Evolutionary conservation across 2,888 invertebrate genomes (phyloP), one percentile per base, ranked within the genome.

Genomic region (Heteromyza rotundicornis): DNA sequence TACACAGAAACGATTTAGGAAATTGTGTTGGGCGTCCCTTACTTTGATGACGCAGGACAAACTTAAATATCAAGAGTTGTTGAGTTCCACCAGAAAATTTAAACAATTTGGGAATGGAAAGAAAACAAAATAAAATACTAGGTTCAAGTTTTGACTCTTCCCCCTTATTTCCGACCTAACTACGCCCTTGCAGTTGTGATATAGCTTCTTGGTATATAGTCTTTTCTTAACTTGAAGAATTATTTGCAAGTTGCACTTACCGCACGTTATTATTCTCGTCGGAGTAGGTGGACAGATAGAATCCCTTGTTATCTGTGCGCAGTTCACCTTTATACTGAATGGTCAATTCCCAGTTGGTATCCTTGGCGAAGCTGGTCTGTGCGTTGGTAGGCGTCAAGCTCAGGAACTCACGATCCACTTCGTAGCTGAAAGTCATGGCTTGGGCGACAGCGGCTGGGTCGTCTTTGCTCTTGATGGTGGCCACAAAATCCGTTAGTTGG

Each of bases 231-330:
- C n/a, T n/a, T n/a, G n/a, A n/a, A n/a, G n/a, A n/a, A n/a, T 32
- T 32, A 32, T 8, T 8, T 8, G 12, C 12, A 32, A 12, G 32
- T 8, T 5, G 32, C 5, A 60, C 76, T 72, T 68, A 80, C 79
- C 72, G 73, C 24, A 14, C 60, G 0, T 35, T 64, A n/a, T 75
- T 73, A 0, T 59, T 23, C 2, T 75, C 66, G n/a, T 72, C 67
- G 8, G 62, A 50, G 58, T 87, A 89, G 0, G 83, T 85, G 2
- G 89, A 89, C 1, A 87, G 77, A 66, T 89, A 89, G 57, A 91
- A 86, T 20, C 90, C 91, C 35, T 87, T 87, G 80, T 90, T 86
- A 60, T 89, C 87, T 14, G 84, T 84, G 50, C 87, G 87, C 35
- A 89, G 86, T 10, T 80, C 77, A 0, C 88, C 89, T 0, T 74